phyloP scores from a whole-genome alignment of 2,113 vertebrate genomes.

The Cricetomys ansorgei region DNA sequence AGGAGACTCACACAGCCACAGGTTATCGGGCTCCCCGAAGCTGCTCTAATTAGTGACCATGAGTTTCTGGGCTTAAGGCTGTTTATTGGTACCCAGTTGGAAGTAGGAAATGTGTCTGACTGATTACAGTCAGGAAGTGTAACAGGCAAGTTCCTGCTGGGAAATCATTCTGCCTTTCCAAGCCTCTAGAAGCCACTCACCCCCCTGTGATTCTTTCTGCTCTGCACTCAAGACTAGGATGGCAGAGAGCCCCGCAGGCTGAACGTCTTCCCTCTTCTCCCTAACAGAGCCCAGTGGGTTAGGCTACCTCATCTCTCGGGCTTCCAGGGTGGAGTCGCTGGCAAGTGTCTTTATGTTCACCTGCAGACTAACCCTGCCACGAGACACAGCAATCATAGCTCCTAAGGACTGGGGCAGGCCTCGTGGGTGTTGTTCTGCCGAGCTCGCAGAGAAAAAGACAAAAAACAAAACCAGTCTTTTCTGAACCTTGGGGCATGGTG shows the following conservation, averaged over 20 bases:
- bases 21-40: not conserved
- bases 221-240: not conserved
- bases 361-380: not conserved
- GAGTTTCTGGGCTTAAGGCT: not conserved
- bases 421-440: not conserved
- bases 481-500: too few species aligned
- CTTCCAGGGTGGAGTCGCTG: not conserved
- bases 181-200: fast-evolving
- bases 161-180: too few species aligned
- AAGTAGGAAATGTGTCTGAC: not conserved
- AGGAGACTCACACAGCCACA: too few species aligned
- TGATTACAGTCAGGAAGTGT: not conserved
- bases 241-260: too few species aligned
- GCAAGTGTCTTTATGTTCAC: not conserved
- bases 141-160: too few species aligned
- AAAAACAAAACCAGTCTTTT: too few species aligned
- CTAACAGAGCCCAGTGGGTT: not conserved
- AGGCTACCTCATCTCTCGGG: not conserved
- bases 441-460: not conserved
- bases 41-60: too few species aligned
- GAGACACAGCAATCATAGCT: fast-evolving
- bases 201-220: not conserved
- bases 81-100: not conserved
- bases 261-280: not conserved
- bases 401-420: not conserved